These are phyloP conservation scores for Mactra quadrangularis DNA, from an alignment of 1,140 invertebrate genomes.

Conservation along the genomic window DNA sequence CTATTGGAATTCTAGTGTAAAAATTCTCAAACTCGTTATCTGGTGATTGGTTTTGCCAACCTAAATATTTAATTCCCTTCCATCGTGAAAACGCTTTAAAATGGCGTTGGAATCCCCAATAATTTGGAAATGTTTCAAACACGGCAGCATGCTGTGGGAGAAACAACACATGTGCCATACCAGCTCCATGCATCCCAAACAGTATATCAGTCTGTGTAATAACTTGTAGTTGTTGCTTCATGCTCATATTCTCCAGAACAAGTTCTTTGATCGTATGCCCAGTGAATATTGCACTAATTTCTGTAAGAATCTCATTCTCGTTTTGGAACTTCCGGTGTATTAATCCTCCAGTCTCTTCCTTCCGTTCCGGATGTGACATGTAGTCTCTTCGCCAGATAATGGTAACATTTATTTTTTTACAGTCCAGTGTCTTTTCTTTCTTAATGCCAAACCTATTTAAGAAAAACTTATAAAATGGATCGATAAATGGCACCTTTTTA, in stretches of 20 bases:
- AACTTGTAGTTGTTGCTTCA: conserved; percentile 73
- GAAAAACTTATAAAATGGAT: conserved; percentile 79
- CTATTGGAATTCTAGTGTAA: conserved; percentile 46
- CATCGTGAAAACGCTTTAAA: conserved; percentile 46
- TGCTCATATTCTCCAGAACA: conserved; percentile 70
- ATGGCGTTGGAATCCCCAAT: conserved; percentile 52
- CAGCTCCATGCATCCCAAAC: conserved; percentile 98
- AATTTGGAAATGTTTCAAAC: conserved; percentile 92
- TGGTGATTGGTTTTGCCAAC: conserved; percentile 40
- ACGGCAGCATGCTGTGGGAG: conserved; percentile 96
- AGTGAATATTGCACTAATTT: conserved; percentile 37
- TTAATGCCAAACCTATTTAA: conserved; percentile 62
- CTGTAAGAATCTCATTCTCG: conserved; percentile 70
- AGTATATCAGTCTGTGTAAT: conserved; percentile 93
- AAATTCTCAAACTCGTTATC: conserved; percentile 40
- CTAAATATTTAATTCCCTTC: conserved; percentile 41
- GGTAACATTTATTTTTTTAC: conserved; percentile 69
- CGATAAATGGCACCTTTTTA: conserved; percentile 67
- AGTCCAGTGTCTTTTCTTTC: conserved; percentile 61
- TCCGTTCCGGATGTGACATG: conserved; percentile 77
- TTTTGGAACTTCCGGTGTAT: conserved; percentile 77
- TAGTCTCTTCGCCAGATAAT: conserved; percentile 80
- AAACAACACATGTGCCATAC: conserved; percentile 96
- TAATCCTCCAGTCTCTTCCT: conserved; percentile 55
- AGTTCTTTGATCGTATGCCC: conserved; percentile 64